These are phyloP conservation scores for Drosophila asahinai DNA, from an alignment of 1,140 invertebrate genomes.

Conservation along the genomic window DNA sequence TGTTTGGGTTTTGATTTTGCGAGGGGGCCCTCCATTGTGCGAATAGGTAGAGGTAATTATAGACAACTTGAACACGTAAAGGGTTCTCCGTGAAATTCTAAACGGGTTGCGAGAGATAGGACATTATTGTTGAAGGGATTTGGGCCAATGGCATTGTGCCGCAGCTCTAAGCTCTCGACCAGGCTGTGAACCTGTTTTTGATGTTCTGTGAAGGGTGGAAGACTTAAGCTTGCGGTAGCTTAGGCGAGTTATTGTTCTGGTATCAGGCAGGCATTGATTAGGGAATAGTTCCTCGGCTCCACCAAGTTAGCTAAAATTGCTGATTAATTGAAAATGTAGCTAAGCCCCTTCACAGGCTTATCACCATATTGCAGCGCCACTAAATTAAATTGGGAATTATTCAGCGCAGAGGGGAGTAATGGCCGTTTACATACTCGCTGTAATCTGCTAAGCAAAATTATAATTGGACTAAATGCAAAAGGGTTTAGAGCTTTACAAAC, in stretches of 20 bases:
- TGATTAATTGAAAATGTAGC: slow-evolving; percentile 19
- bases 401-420: neutral
- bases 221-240: slow-evolving; percentile 36
- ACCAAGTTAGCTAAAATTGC: neutral
- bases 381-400: neutral
- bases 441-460: neutral
- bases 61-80: slow-evolving; percentile 51
- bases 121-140: slow-evolving; percentile 31
- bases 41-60: slow-evolving; percentile 69
- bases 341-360: neutral
- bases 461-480: neutral
- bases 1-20: slow-evolving; percentile 49
- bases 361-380: neutral
- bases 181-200: slow-evolving; percentile 44
- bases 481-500: too few relatives aligned
- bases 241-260: slow-evolving; percentile 24
- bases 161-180: slow-evolving; percentile 20
- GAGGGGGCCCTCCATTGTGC: slow-evolving; percentile 26
- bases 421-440: neutral
- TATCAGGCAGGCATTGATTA: slow-evolving; percentile 34
- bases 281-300: neutral
- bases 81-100: slow-evolving; percentile 40
- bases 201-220: slow-evolving; percentile 21
- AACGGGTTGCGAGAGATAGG: slow-evolving; percentile 20
- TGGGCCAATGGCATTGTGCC: slow-evolving; percentile 25